Evolutionary conservation across 2,797 vertebrate genomes (phyloP), one percentile per base, ranked within the genome.

Genomic region (Cetoscarus ocellatus): DNA sequence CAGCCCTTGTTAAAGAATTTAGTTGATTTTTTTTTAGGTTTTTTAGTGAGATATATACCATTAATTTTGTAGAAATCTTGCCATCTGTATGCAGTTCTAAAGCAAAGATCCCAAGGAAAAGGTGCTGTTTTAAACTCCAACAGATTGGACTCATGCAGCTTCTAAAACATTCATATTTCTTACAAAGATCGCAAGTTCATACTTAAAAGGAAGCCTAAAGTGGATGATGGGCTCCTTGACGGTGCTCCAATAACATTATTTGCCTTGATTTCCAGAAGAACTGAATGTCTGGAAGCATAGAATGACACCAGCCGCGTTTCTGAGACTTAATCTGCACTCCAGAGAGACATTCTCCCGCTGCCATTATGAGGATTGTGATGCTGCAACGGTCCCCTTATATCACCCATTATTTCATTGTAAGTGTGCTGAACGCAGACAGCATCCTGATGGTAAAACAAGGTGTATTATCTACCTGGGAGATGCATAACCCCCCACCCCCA

Each of bases 401-500:
- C 52, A 52, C 57, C 57, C 19, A 45, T 67, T 49, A 73, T 76
- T 65, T 69, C 19, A 47, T 57, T 0, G 9, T 5, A 15, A 48
- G 61, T 38, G 39, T 44, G 47, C 18, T 47, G 63, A 65, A 57
- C 17, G 14, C n/a, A 59, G 12, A 15, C 47, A 0, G 38, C 45
- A 43, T 13, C 35, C 35, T n/a, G 52, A 49, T 19, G 17, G 47
- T 61, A 18, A 78, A 86, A 77, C 62, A 42, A 18, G 18, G 14
- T 38, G 38, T 63, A 50, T 70, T 85, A 77, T 70, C 68, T 47
- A 27, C 68, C 15, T 10, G 36, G 14, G 47, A 54, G 65, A 61
- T 38, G 9, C 70, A 52, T 65, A 27, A 27, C 27, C 27, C 27
- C 2, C 27, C 27, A 27, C 27, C 27, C 27, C 2, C 27, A 2